Conservation (phyloP, 2,888 invertebrate species). For the Sphaerophoria rueppellii region DNA sequence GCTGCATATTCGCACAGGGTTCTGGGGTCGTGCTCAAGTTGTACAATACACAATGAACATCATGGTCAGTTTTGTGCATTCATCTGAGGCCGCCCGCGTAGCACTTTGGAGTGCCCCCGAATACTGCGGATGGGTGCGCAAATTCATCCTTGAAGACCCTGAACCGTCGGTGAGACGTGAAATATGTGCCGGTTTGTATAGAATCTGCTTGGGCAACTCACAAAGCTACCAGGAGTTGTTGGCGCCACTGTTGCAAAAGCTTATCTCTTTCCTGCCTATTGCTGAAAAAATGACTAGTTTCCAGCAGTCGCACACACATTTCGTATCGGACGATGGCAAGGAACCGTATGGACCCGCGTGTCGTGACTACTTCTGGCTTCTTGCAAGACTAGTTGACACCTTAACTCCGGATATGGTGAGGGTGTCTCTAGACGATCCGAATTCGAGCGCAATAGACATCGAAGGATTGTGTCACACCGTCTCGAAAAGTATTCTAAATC, state of each 20-base stretch:
- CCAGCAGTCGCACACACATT: conserved; percentile 77
- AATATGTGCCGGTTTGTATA: conserved; percentile 95
- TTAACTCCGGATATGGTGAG: conserved; percentile 91
- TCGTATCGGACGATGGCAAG: conserved; percentile 85
- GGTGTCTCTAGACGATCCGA: conserved; percentile 84
- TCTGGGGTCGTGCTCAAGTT: conserved; percentile 96
- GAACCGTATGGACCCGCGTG: conserved; percentile 97
- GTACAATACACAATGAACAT: conserved; percentile 96
- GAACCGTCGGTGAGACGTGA: conserved; percentile 95
- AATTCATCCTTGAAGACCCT: conserved; percentile 94
- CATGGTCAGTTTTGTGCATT: conserved; percentile 96
- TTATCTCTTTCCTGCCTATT: conserved; percentile 90
- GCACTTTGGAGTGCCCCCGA: conserved; percentile 89
- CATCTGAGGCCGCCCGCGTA: conserved; percentile 90
- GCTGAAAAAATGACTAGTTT: conserved; percentile 91
- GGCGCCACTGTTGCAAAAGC: conserved; percentile 90
- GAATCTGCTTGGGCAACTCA: conserved; percentile 89
- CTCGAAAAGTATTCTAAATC: conserved; percentile 87
- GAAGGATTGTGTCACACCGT: conserved; percentile 90
- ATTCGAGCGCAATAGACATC: conserved; percentile 86
- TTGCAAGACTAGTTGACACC: conserved; percentile 94
- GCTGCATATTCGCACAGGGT: conserved; percentile 94
- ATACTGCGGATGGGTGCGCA: conserved; percentile 91
- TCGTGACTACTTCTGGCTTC: conserved; percentile 96
- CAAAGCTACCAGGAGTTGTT: conserved; percentile 85